Percentiles rank a stretch among this genome's conserved stretches.
These are phyloP conservation scores for Streptopelia turtur DNA, from an alignment of 2,797 vertebrate genomes.

Conservation along the genomic window DNA sequence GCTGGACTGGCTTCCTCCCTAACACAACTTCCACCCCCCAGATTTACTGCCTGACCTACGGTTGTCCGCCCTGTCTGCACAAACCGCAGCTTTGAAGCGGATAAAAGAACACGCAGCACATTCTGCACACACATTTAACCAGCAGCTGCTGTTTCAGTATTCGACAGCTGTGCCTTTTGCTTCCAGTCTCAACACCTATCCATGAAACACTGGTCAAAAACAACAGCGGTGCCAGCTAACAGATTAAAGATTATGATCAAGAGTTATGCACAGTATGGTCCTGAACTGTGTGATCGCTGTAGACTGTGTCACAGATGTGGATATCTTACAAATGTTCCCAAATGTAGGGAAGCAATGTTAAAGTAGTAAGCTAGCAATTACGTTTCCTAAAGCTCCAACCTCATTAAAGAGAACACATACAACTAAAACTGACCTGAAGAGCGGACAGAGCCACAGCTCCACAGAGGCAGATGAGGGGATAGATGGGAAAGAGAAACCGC, in stretches of 20 bases:
- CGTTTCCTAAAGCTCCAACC: neutral
- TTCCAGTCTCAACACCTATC: neutral
- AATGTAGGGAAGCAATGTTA: neutral
- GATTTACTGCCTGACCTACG: neutral
- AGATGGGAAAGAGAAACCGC: conserved; percentile 95
- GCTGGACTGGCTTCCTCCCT: neutral
- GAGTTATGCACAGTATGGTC: neutral
- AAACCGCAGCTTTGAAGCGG: neutral
- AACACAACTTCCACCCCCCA: neutral
- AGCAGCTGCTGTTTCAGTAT: neutral
- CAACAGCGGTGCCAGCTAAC: neutral
- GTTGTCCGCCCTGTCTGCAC: neutral
- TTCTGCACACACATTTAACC: neutral
- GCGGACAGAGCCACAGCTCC: conserved; percentile 94
- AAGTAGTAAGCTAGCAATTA: neutral
- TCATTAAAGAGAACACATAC: neutral
- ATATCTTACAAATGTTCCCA: neutral
- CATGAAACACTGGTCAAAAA: neutral
- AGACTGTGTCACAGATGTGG: neutral
- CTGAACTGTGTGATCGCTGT: neutral
- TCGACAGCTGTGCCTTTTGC: neutral
- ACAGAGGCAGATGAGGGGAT: conserved; percentile 94
- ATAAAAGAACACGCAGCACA: neutral
- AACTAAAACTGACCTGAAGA: conserved; percentile 85
- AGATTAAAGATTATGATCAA: neutral